A percentile compares a stretch with the other conserved stretches of the same genome.
Conservation (phyloP, 2,888 invertebrate genomes). For the Xanthia togata region DNA sequence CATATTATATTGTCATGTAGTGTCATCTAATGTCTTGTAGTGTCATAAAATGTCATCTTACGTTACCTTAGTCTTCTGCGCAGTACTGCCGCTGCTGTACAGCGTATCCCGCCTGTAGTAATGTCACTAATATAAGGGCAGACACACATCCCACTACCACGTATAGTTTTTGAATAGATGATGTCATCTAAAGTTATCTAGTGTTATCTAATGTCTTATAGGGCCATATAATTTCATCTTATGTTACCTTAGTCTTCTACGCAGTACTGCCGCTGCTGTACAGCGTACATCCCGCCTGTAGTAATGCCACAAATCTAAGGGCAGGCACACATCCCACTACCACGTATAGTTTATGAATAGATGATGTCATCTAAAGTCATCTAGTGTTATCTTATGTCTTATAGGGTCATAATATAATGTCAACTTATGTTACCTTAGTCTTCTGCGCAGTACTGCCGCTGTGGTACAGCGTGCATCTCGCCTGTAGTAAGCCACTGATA, state of each 20-base stretch:
- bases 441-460: conserved; percentile 66
- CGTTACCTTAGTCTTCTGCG: conserved; percentile 51
- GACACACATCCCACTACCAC: conserved; percentile 95
- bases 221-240: too few species aligned
- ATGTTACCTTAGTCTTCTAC: conserved; percentile 48
- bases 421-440: conserved; percentile 36
- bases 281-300: conserved; percentile 96
- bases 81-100: conserved; percentile 83
- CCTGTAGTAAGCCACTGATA: conserved; percentile 96
- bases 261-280: conserved; percentile 8
- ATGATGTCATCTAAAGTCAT: not conserved
- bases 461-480: conserved; percentile 95
- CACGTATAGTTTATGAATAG: conserved; percentile 92
- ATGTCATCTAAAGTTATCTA: too few species aligned
- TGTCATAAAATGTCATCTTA: not conserved
- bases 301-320: conserved; percentile 94
- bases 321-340: conserved; percentile 95
- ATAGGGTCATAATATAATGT: not conserved
- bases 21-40: not conserved
- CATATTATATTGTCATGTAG: too few species aligned
- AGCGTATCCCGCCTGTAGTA: conserved; percentile 96
- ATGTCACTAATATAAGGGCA: conserved; percentile 94
- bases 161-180: conserved; percentile 91
- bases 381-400: not conserved
- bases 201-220: not conserved